These are phyloP conservation scores for Fragum whitleyi DNA, from an alignment of 2,888 invertebrate genomes.

Conservation along the genomic window DNA sequence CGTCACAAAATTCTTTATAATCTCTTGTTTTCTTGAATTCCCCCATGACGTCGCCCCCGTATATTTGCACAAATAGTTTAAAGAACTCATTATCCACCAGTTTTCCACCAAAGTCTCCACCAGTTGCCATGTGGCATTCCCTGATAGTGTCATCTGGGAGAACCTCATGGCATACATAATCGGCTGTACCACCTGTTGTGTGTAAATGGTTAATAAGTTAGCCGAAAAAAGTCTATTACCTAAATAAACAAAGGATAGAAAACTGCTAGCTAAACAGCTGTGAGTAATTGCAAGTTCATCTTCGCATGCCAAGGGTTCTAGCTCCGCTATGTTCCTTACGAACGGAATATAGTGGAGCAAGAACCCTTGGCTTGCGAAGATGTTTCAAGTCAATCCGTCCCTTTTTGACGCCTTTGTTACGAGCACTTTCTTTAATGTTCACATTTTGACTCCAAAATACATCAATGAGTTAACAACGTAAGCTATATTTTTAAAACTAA, in stretches of 20 bases:
- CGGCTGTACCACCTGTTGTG: conserved; percentile 4
- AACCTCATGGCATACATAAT: conserved; percentile 2
- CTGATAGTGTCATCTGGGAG: neutral
- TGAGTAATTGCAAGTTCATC: neutral
- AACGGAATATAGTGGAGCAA: too few relatives aligned
- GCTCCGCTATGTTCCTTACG: too few relatives aligned
- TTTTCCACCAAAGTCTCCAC: conserved; percentile 7
- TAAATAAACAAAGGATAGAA: neutral
- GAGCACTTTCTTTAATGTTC: too few relatives aligned
- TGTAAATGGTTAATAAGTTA: too few relatives aligned
- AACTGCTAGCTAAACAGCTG: neutral
- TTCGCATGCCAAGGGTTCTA: too few relatives aligned
- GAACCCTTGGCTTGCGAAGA: neutral
- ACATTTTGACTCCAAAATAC: too few relatives aligned
- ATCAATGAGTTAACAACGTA: too few relatives aligned
- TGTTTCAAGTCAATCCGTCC: too few relatives aligned
- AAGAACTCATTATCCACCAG: conserved; percentile 8
- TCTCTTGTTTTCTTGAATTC: neutral
- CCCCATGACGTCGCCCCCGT: neutral
- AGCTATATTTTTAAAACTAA: too few relatives aligned
- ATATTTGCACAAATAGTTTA: neutral
- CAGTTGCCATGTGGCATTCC: conserved; percentile 15
- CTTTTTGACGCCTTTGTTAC: too few relatives aligned
- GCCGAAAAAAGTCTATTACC: too few relatives aligned
- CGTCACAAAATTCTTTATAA: neutral